Evolutionary conservation across 2,888 invertebrate species (phyloP), one percentile per base, ranked within the genome.

Genomic region (Fragum fragum): DNA sequence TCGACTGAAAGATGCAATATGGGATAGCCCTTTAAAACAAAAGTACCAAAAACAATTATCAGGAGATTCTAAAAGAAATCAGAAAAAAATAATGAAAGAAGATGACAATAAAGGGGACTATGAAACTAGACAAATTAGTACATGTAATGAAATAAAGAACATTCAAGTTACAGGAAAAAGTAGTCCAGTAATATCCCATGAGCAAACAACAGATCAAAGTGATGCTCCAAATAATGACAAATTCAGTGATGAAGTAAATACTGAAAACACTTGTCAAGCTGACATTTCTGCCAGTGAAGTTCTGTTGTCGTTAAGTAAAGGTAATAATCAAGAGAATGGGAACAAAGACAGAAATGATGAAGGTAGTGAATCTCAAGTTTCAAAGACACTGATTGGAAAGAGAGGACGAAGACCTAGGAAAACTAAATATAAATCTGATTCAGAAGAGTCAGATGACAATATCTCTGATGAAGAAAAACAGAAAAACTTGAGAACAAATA

Each of bases 201-300:
- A 14, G 14, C 14, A n/a, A 3, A 47, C 18, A 14, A 14, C 3
- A 47, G 14, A 18, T 2, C n/a, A 3, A 9, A n/a, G 18, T 18
- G 18, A 3, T 47, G 47, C 5, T 47, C 5, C n/a, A 18, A n/a
- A 9, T n/a, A 3, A n/a, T 47, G 47, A 47, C 47, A 47, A 14
- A 18, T 5, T 47, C n/a, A 36, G 9, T 36, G 32, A 29, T 47
- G 28, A 52, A 7, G 23, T 28, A 0, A 18, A 32, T 1, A 18
- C 53, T 29, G 74, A 53, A 23, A 18, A 53, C 9, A 66, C 77
- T 18, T 53, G 42, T 26, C 16, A 28, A 29, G 70, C 79, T 52
- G 79, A 79, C 53, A 23, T 79, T 0, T 32, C 39, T 63, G 79
- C 79, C n/a, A 73, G 79, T 70, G 63, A 79, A 61, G 73, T 74